Conservation (phyloP, 2,888 invertebrate genomes). For the Druceiella hillmani region DNA sequence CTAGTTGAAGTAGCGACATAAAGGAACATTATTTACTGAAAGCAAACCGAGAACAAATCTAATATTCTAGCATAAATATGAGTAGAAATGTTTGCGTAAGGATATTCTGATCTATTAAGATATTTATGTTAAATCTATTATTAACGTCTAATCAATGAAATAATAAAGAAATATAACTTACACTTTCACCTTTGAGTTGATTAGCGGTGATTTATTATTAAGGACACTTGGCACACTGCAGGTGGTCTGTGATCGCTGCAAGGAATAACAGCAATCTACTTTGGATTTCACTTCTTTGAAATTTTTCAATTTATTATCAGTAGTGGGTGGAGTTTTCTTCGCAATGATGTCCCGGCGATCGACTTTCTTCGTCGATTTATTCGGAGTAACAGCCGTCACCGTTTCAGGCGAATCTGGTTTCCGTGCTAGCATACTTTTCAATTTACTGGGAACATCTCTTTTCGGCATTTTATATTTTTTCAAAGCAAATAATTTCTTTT, state of each 20-base stretch:
- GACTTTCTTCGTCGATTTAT: conserved; percentile 52
- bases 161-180: conserved; percentile 25
- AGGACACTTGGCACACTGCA: conserved; percentile 46
- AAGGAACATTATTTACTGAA: no score
- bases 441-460: conserved; percentile 69
- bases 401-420: conserved; percentile 49
- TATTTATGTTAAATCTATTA: no score
- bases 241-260: conserved; percentile 47
- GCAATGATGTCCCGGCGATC: conserved; percentile 81
- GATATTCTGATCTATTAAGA: no score
- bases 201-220: conserved; percentile 41
- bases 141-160: no score
- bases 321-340: conserved; percentile 71
- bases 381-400: conserved; percentile 50
- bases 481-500: conserved; percentile 48
- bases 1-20: no score
- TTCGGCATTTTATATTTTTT: conserved; percentile 77
- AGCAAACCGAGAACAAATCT: no score
- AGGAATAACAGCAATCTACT: conserved; percentile 55
- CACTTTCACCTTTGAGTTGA: conserved; percentile 48
- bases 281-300: conserved; percentile 87
- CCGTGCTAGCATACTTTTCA: conserved; percentile 65
- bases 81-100: no score
- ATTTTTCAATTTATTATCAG: conserved; percentile 63
- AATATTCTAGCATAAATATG: no score